phyloP scores from a whole-genome alignment of 23 tunicate species.

The Ascidia mentula region DNA sequence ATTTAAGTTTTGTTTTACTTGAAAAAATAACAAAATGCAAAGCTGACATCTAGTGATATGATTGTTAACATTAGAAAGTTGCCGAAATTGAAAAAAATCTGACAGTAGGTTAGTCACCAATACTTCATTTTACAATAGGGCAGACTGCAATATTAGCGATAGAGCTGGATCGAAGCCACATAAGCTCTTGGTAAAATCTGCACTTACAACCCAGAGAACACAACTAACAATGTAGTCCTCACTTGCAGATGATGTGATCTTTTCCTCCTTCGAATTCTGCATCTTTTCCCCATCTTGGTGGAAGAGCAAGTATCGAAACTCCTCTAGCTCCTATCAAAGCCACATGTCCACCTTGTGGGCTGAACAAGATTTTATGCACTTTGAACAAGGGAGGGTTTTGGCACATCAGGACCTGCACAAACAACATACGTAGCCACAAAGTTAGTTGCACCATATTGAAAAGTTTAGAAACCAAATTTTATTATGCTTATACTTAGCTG shows the following conservation, averaged over 20 bases:
- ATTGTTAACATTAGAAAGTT: no score
- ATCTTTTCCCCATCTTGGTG: constrained; percentile 59
- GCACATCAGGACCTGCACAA: constrained; percentile 51
- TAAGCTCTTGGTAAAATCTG: no score
- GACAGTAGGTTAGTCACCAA: no score
- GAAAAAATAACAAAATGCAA: no score
- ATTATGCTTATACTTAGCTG: not conserved
- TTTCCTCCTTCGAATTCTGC: constrained; percentile 53
- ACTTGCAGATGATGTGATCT: constrained; percentile 44
- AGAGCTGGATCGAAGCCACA: no score
- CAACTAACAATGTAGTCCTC: no score
- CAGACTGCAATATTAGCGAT: no score
- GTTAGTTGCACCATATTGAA: not conserved
- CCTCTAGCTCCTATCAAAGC: constrained; percentile 74
- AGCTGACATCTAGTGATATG: no score
- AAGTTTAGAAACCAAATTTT: not conserved
- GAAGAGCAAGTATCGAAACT: constrained; percentile 58
- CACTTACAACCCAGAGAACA: no score
- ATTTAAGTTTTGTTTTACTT: no score
- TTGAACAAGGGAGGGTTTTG: constrained; percentile 64
- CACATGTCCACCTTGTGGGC: constrained; percentile 22
- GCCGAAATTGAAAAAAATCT: no score
- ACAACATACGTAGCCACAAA: not conserved
- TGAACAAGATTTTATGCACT: constrained; percentile 52
- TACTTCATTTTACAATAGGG: no score